phyloP scores from a whole-genome alignment of 2,113 vertebrate genomes.

The Mixornis gularis region DNA sequence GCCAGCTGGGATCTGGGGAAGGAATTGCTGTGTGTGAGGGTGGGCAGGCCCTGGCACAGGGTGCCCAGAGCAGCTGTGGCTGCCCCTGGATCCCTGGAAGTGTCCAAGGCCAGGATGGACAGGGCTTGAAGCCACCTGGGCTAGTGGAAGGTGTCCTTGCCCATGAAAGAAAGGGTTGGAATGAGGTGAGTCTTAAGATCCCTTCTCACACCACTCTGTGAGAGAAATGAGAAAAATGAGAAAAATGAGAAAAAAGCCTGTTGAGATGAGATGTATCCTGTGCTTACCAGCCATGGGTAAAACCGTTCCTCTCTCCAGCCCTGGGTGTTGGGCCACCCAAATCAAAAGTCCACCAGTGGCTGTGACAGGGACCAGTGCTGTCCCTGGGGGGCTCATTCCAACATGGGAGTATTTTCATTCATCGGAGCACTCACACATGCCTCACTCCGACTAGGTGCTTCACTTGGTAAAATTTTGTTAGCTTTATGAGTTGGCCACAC shows the following conservation, averaged over 20 bases:
- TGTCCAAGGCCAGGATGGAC: not conserved
- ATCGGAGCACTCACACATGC: accelerated
- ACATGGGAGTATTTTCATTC: not conserved
- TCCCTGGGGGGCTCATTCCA: accelerated
- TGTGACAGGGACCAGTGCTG: accelerated
- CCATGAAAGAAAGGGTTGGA: not conserved
- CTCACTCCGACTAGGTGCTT: not conserved
- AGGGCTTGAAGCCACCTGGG: accelerated
- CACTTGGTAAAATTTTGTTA: too few species aligned
- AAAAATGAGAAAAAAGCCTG: not conserved
- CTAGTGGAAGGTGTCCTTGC: accelerated
- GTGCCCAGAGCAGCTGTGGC: not conserved
- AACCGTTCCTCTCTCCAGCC: not conserved
- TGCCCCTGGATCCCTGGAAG: not conserved
- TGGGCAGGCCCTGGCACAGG: not conserved
- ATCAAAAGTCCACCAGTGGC: not conserved
- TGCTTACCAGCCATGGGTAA: not conserved
- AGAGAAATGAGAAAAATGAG: not conserved
- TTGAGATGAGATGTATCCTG: not conserved
- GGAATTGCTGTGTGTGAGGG: not conserved
- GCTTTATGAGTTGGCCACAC: accelerated
- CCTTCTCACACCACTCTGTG: not conserved
- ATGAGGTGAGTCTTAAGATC: not conserved
- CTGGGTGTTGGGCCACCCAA: not conserved
- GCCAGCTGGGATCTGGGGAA: accelerated